Evolutionary conservation across 1,140 invertebrate genomes (phyloP).

Genomic region (Magallana gigas): DNA sequence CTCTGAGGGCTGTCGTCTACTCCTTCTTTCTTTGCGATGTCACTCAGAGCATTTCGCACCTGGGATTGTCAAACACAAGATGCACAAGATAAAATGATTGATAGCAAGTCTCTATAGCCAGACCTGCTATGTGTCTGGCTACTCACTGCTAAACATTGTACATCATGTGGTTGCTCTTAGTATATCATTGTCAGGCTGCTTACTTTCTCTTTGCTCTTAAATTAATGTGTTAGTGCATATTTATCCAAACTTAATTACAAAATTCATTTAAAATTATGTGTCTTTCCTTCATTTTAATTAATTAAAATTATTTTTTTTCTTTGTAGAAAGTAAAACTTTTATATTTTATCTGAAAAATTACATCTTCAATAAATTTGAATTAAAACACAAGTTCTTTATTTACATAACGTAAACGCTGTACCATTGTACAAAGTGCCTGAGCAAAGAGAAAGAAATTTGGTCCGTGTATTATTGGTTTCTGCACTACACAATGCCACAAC

Average conservation of each 20-base stretch:
- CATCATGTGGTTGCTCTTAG: conserved; percentile 18
- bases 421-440: neutral
- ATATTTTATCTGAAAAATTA: no score
- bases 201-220: conserved; percentile 25
- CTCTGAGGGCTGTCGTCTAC: conserved; percentile 83
- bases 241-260: no score
- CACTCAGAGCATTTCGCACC: conserved; percentile 86
- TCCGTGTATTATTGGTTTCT: no score
- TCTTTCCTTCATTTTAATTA: no score
- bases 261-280: no score
- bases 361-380: no score
- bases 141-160: conserved; percentile 26
- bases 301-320: no score
- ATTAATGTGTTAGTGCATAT: conserved; percentile 14
- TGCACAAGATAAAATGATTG: conserved; percentile 53
- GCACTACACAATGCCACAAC: neutral
- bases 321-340: no score
- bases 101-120: neutral
- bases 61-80: conserved; percentile 73
- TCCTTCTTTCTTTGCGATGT: conserved; percentile 84
- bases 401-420: no score
- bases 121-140: neutral
- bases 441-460: conserved; percentile 24
- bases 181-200: neutral
- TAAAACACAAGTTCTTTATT: no score